These are phyloP conservation scores for Zingel zingel DNA, from an alignment of 2,113 vertebrate species.

Conservation along the genomic window DNA sequence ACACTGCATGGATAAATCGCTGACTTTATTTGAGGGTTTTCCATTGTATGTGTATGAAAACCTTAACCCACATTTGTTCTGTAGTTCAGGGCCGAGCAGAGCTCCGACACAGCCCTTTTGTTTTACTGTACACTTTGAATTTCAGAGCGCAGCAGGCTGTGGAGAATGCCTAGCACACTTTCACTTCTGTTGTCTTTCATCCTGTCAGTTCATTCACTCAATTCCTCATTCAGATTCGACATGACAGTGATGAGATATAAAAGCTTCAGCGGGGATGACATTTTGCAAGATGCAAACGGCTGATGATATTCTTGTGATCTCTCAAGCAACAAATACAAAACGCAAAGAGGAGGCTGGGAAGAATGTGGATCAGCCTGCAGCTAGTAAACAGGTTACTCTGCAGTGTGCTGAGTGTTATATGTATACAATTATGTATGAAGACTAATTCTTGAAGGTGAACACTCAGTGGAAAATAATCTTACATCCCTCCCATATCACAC, in stretches of 20 bases:
- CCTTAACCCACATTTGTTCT: neutral
- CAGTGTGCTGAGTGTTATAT: conserved; percentile 17
- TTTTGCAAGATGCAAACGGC: conserved; percentile 55
- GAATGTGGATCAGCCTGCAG: conserved; percentile 53
- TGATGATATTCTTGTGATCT: conserved; percentile 67
- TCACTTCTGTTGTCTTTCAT: conserved; percentile 56
- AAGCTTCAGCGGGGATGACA: conserved; percentile 54
- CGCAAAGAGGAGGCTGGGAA: conserved; percentile 16
- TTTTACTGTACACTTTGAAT: conserved; percentile 8
- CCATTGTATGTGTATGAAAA: neutral
- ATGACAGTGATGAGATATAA: conserved; percentile 48
- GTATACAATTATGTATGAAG: conserved; percentile 51
- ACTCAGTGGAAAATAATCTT: conserved; percentile 24
- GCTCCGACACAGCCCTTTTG: neutral
- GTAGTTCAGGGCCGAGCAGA: neutral
- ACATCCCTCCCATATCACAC: conserved; percentile 29
- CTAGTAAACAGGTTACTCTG: conserved; percentile 48
- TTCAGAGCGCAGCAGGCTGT: conserved; percentile 27
- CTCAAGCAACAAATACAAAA: conserved; percentile 47
- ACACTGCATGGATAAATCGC: neutral
- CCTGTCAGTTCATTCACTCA: conserved; percentile 40
- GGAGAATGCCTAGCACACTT: conserved; percentile 10
- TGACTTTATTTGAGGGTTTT: neutral
- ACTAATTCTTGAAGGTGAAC: conserved; percentile 38
- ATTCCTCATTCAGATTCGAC: conserved; percentile 40